A percentile compares a stretch with the other conserved stretches of the same genome.
phyloP scores from a whole-genome alignment of 1,140 invertebrate species.

The Lineus longissimus region DNA sequence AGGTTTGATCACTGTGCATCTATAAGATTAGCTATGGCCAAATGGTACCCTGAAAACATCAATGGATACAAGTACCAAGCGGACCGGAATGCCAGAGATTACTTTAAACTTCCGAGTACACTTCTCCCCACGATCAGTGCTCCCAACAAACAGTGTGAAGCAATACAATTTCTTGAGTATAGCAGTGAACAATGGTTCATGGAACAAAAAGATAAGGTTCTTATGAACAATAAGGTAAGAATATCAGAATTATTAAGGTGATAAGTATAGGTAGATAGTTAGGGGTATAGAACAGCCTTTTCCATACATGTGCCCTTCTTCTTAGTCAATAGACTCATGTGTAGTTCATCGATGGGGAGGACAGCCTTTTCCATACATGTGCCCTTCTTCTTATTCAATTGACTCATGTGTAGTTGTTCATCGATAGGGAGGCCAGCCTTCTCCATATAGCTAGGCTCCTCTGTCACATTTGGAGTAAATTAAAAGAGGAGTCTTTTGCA shows the following conservation, averaged over 20 bases:
- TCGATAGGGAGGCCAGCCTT: no score
- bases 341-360: no score
- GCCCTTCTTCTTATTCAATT: no score
- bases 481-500: no score
- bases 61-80: constrained; percentile 31
- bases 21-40: constrained; percentile 35
- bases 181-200: constrained; percentile 43
- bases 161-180: constrained; percentile 46
- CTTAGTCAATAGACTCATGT: no score
- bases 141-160: constrained; percentile 31
- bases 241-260: neutral
- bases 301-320: no score
- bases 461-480: no score
- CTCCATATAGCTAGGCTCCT: no score
- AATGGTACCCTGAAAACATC: constrained; percentile 33
- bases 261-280: no score
- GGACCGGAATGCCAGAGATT: neutral
- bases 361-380: no score
- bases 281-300: no score
- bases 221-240: constrained; percentile 37
- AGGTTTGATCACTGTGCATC: constrained; percentile 28
- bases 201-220: constrained; percentile 17
- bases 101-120: neutral
- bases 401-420: no score
- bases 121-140: neutral